Evolutionary conservation across 2,888 invertebrate genomes (phyloP).

Genomic region (Sarcophaga caerulescens): DNA sequence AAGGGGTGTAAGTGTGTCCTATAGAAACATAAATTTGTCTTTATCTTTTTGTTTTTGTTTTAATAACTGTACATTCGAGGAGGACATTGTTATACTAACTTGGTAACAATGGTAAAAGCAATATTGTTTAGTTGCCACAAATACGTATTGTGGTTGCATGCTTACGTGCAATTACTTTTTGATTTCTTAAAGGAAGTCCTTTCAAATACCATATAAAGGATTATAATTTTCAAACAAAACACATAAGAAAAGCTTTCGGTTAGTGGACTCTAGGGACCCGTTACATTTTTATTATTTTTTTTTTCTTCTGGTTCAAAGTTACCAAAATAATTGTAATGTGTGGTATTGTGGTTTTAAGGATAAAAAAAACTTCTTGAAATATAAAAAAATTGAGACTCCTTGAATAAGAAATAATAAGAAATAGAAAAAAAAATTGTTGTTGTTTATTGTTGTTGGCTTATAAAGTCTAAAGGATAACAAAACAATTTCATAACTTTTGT

Average conservation of each 20-base stretch:
- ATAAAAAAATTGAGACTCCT: background rate
- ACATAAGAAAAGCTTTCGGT: slow-evolving; percentile 8
- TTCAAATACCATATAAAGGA: slow-evolving; percentile 4
- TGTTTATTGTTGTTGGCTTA: too few species aligned
- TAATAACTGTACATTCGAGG: background rate
- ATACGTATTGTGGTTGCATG: slow-evolving; percentile 7
- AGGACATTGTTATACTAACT: background rate
- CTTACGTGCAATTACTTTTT: slow-evolving; percentile 32
- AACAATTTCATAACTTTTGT: slow-evolving; percentile 2
- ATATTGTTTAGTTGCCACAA: background rate
- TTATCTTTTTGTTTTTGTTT: background rate
- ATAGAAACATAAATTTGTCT: background rate
- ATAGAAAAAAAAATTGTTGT: background rate
- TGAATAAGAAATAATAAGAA: background rate
- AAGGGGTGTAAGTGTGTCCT: background rate
- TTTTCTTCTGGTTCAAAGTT: background rate
- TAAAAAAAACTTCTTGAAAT: background rate
- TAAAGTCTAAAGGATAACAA: slow-evolving; percentile 4
- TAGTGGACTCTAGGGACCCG: slow-evolving; percentile 24
- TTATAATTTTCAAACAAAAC: background rate
- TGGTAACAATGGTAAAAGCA: background rate
- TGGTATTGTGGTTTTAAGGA: slow-evolving; percentile 12
- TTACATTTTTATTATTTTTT: slow-evolving; percentile 4
- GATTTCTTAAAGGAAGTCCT: slow-evolving; percentile 12
- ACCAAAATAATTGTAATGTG: background rate